phyloP scores from a whole-genome alignment of 1,140 invertebrate genomes.

The Drosophila nikananu region DNA sequence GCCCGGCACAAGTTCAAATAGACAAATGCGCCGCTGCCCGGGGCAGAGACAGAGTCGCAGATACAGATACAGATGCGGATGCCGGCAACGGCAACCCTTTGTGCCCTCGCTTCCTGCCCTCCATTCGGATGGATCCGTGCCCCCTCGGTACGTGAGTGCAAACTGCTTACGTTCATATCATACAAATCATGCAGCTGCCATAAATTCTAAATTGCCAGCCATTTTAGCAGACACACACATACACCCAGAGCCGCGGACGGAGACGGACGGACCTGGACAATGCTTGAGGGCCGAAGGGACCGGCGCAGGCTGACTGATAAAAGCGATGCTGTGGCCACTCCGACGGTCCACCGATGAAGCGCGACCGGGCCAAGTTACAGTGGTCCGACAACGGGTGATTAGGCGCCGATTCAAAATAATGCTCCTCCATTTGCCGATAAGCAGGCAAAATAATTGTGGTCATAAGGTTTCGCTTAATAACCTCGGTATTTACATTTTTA shows the following conservation, averaged over 20 bases:
- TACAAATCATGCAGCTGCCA: slow-evolving; percentile 84
- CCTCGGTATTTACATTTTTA: neutral
- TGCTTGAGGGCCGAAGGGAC: slow-evolving; percentile 46
- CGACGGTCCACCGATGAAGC: slow-evolving; percentile 11
- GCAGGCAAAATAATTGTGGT: slow-evolving; percentile 20
- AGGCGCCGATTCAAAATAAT: slow-evolving; percentile 31
- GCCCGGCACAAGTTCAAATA: slow-evolving; percentile 60
- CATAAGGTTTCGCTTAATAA: neutral
- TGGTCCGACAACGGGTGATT: slow-evolving; percentile 30
- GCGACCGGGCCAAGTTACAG: slow-evolving; percentile 24
- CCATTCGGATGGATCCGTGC: slow-evolving; percentile 17
- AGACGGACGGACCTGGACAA: slow-evolving; percentile 31
- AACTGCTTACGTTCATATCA: slow-evolving; percentile 81
- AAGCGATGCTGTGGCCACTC: slow-evolving; percentile 58
- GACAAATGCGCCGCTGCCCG: slow-evolving; percentile 62
- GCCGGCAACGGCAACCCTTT: slow-evolving; percentile 45
- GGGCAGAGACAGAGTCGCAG: slow-evolving; percentile 10
- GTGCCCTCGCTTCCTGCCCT: slow-evolving; percentile 32
- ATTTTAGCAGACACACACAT: slow-evolving; percentile 61
- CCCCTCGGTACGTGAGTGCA: slow-evolving; percentile 73
- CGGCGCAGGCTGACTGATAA: slow-evolving; percentile 72
- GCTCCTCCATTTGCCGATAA: slow-evolving; percentile 21
- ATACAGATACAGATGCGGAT: slow-evolving; percentile 39
- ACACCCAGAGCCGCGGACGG: slow-evolving; percentile 7
- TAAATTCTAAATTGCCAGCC: slow-evolving; percentile 84